phyloP scores from a whole-genome alignment of 37 sponge, comb jelly and placozoan genomes.

The Diacarnus erythraeanus region DNA sequence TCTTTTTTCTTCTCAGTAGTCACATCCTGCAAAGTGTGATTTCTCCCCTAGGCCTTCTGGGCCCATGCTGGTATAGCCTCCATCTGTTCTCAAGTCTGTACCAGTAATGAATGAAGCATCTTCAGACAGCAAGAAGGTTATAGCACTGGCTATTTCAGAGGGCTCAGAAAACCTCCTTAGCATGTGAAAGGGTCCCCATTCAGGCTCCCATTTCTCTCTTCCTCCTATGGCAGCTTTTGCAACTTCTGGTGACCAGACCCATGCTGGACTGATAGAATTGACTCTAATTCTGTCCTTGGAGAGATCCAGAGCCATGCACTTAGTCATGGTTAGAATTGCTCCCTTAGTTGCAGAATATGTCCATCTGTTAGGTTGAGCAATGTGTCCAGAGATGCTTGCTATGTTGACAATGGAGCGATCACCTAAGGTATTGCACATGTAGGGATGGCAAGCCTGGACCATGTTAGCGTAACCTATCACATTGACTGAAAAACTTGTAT shows the following conservation, averaged over 20 bases:
- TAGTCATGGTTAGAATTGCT: constrained; percentile 70
- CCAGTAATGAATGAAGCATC: constrained; percentile 80
- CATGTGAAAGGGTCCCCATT: constrained; percentile 90
- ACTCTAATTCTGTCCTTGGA: constrained; percentile 69
- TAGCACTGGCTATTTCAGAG: constrained; percentile 67
- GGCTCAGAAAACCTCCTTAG: constrained; percentile 57
- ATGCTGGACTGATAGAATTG: constrained; percentile 82
- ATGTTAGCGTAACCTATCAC: constrained; percentile 87
- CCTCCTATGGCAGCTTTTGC: constrained; percentile 80
- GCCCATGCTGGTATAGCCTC: constrained; percentile 82
- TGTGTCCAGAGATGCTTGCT: constrained; percentile 73
- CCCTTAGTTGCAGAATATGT: constrained; percentile 85
- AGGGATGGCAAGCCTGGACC: constrained; percentile 69
- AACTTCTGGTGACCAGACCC: constrained; percentile 92
- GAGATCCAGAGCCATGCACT: constrained; percentile 85
- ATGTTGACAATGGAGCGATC: constrained; percentile 62
- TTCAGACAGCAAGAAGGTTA: constrained; percentile 74
- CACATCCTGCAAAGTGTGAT: constrained; percentile 74
- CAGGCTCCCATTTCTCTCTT: constrained; percentile 77
- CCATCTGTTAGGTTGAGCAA: constrained; percentile 77
- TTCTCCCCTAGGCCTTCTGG: constrained; percentile 83
- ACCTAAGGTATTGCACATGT: constrained; percentile 53
- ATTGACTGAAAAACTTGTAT: constrained; percentile 81
- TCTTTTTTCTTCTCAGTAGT: constrained; percentile 58
- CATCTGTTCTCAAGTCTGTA: constrained; percentile 77